Percentiles rank a stretch among this genome's conserved stretches.
phyloP scores from a whole-genome alignment of 2,888 invertebrate species.

The Xylophagus ater region DNA sequence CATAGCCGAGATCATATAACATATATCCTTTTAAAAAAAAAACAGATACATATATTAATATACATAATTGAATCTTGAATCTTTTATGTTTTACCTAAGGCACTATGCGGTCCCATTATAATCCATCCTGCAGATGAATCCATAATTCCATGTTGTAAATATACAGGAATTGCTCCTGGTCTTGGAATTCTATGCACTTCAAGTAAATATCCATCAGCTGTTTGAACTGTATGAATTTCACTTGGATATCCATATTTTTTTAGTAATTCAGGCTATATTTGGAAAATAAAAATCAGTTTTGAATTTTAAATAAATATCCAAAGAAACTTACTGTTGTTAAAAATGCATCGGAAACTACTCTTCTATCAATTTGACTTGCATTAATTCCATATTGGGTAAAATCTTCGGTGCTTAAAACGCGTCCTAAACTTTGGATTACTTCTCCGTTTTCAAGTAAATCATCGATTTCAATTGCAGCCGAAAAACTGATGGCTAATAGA shows the following conservation, averaged over 20 bases:
- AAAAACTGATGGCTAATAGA: too few relatives aligned
- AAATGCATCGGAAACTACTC: constrained; percentile 29
- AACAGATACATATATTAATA: neutral
- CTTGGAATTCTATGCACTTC: constrained; percentile 54
- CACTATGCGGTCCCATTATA: constrained; percentile 49
- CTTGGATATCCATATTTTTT: constrained; percentile 46
- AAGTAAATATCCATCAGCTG: constrained; percentile 61
- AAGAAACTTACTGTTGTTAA: constrained; percentile 26
- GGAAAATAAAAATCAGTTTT: neutral
- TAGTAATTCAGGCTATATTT: constrained; percentile 40
- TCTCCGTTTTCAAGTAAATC: neutral
- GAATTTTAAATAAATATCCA: neutral
- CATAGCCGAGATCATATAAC: constrained; percentile 36
- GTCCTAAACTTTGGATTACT: neutral
- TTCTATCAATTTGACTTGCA: constrained; percentile 23
- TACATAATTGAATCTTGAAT: neutral
- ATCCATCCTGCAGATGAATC: constrained; percentile 59
- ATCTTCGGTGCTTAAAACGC: constrained; percentile 2
- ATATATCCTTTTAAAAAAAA: constrained; percentile 32
- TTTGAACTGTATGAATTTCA: constrained; percentile 48
- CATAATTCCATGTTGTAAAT: constrained; percentile 54
- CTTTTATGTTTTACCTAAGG: constrained; percentile 30
- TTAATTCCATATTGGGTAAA: constrained; percentile 9
- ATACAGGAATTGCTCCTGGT: constrained; percentile 13
- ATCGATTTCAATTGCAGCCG: too few relatives aligned